Conservation (phyloP, 2,888 invertebrate genomes). For the Nipponacmea schrenckii region DNA sequence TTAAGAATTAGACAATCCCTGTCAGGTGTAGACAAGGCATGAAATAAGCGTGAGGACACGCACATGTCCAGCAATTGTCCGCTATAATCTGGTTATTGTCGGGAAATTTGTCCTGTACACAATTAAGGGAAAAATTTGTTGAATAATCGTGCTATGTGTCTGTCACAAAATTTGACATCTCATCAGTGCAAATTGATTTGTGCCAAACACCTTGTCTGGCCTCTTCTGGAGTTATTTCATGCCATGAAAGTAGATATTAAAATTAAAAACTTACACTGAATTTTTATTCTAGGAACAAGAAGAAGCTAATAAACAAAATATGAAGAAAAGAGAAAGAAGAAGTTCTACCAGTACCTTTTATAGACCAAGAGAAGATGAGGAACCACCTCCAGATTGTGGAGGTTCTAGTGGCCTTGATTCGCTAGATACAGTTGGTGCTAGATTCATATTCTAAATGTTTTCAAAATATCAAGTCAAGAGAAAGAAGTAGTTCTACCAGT, state of each 20-base stretch:
- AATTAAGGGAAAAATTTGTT: too few species aligned
- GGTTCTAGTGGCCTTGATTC: conserved; percentile 45
- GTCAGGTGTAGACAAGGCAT: too few species aligned
- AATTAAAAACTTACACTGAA: background rate
- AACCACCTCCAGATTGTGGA: conserved; percentile 10
- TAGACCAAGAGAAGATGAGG: too few species aligned
- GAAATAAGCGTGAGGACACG: too few species aligned
- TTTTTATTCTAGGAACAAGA: conserved; percentile 51
- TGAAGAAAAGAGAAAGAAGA: conserved; percentile 33
- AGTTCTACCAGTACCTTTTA: conserved; percentile 21
- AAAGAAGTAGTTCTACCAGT: conserved; percentile 30
- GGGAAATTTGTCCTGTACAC: too few species aligned
- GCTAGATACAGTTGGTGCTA: conserved; percentile 34
- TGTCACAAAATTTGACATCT: too few species aligned
- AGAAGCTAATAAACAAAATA: conserved; percentile 36
- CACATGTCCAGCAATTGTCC: too few species aligned
- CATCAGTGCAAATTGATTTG: too few species aligned
- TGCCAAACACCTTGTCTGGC: too few species aligned
- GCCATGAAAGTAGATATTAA: background rate
- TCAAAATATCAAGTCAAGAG: conserved; percentile 35
- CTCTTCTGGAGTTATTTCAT: background rate
- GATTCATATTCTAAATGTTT: conserved; percentile 58
- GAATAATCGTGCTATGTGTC: too few species aligned
- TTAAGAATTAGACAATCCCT: too few species aligned
- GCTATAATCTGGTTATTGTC: too few species aligned